phyloP scores from a whole-genome alignment of 2,888 invertebrate genomes.

The Chromoteleia sp. region DNA sequence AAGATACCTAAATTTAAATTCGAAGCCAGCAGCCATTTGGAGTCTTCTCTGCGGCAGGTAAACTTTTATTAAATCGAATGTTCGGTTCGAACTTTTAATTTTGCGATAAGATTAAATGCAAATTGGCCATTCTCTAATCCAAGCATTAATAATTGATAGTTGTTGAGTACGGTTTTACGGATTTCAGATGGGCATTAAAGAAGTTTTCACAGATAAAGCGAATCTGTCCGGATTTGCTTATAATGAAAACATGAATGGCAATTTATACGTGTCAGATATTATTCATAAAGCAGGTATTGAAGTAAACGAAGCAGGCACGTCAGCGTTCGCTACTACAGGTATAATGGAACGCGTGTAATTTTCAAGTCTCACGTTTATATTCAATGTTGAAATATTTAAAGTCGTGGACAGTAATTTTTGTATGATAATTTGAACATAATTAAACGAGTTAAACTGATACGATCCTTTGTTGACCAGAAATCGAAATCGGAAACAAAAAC shows the following conservation, averaged over 20 bases:
- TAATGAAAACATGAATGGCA: slow-evolving; percentile 85
- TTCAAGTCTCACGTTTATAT: too few relatives aligned
- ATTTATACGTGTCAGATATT: slow-evolving; percentile 89
- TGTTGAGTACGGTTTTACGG: slow-evolving; percentile 22
- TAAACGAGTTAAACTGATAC: background rate
- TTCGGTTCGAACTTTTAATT: slow-evolving; percentile 24
- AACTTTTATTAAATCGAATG: slow-evolving; percentile 45
- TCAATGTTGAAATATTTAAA: too few relatives aligned
- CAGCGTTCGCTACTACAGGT: slow-evolving; percentile 90
- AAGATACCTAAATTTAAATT: slow-evolving; percentile 91
- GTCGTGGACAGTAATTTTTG: too few relatives aligned
- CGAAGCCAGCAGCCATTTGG: slow-evolving; percentile 88
- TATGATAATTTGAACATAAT: background rate
- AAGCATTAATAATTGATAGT: slow-evolving; percentile 21
- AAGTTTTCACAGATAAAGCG: slow-evolving; percentile 90
- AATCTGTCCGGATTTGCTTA: slow-evolving; percentile 89
- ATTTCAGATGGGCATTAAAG: slow-evolving; percentile 88
- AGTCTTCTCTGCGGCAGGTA: slow-evolving; percentile 88
- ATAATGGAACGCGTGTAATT: too few relatives aligned
- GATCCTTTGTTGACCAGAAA: slow-evolving; percentile 84
- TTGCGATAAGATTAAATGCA: slow-evolving; percentile 37
- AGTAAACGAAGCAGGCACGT: slow-evolving; percentile 91
- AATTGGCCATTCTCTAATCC: background rate
- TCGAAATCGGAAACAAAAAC: slow-evolving; percentile 90
- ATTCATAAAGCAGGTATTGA: slow-evolving; percentile 91